Evolutionary conservation across 2,888 invertebrate species (phyloP), one percentile per base, ranked within the genome.

Genomic region (Molorchus minor): DNA sequence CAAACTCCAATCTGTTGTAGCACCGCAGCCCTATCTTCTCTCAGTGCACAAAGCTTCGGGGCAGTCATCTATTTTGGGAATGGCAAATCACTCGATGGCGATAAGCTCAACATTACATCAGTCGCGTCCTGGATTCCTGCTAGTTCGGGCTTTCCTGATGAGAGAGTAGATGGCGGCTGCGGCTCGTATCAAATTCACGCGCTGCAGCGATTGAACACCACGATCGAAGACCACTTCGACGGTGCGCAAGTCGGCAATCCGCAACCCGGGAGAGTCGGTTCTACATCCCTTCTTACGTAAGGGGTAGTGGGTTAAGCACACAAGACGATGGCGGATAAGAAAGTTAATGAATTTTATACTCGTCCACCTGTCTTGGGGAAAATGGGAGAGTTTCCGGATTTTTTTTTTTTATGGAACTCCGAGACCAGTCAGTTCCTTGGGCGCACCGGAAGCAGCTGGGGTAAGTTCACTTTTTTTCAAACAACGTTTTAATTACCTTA

Each of bases 371-470:
- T 90, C 79, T 86, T 93, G 74, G 90, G 91, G 70, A 88, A 87
- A 86, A 93, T 93, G 93, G 92, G 93, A 83, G 86, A 89, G 75
- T 90, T 94, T 84, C 87, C 86, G 81, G n/a, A n/a, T n/a, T n/a
- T n/a, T n/a, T 83, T 86, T 77, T 96, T 96, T 85, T 81, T 96
- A 71, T 96, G 92, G 91, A 94, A 97, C 85, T 88, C 92, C 73
- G 94, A 96, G 83, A 95, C 94, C 64, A 89, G 90, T 77, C 93
- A 94, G 84, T 89, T 96, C 81, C 85, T 96, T 73, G 96, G 96
- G 74, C 88, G 96, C 74, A 95, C 94, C 65, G 95, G 92, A 73
- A 85, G 89, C 78, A 95, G 94, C 83, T 97, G 97, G 97, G 94
- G 96, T 96, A 80, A 94, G 94, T 91, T 4, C 12, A 29, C n/a